Conservation (phyloP, 2,113 vertebrate genomes). For the Rhinopomastus cyanomelas region DNA sequence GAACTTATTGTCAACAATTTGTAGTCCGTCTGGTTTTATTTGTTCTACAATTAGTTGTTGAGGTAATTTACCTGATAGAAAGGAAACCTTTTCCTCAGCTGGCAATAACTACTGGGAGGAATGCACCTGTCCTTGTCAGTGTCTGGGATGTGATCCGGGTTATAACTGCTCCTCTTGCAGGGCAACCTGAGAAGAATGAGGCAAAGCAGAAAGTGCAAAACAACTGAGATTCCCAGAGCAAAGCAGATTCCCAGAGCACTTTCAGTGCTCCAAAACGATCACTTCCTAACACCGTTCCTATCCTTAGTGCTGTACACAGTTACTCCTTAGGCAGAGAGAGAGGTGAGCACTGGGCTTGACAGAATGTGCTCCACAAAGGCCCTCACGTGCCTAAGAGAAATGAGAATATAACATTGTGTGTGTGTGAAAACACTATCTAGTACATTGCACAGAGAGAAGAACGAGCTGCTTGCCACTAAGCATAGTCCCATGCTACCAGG, state of each 20-base stretch:
- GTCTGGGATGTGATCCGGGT: not conserved
- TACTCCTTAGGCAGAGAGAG: not conserved
- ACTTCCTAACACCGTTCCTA: not conserved
- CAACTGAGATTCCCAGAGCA: not conserved
- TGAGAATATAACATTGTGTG: not conserved
- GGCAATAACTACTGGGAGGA: not conserved
- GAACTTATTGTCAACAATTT: not conserved
- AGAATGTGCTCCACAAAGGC: not conserved
- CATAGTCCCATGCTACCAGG: not conserved
- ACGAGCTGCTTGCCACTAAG: not conserved
- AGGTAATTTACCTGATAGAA: not conserved
- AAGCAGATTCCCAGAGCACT: not conserved
- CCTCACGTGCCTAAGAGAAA: not conserved
- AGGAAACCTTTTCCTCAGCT: not conserved
- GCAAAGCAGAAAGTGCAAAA: not conserved
- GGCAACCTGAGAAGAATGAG: not conserved
- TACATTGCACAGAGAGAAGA: not conserved
- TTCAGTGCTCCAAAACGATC: not conserved
- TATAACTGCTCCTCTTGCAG: not conserved
- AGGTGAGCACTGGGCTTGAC: not conserved
- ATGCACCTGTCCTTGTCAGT: not conserved
- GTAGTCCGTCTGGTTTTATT: not conserved
- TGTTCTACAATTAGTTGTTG: not conserved
- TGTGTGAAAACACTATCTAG: not conserved
- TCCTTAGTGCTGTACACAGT: not conserved